Percentiles rank a stretch among this genome's conserved stretches.
These are phyloP conservation scores for Neodon shergylaensis DNA, from an alignment of 2,113 vertebrate species.

Conservation along the genomic window DNA sequence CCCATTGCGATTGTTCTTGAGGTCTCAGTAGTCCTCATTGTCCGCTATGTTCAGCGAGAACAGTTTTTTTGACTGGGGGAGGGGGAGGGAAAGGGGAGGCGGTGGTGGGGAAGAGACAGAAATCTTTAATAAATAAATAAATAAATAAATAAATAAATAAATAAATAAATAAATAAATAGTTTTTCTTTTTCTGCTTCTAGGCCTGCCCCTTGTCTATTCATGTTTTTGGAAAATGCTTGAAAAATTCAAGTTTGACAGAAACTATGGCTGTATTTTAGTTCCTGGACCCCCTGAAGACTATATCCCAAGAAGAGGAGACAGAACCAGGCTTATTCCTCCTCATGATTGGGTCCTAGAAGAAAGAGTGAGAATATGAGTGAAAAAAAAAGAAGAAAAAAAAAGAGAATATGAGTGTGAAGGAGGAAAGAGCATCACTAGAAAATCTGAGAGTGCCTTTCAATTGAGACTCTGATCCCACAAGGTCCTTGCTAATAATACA, in stretches of 20 bases:
- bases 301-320: neutral
- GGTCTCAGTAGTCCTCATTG: too few species aligned
- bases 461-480: neutral
- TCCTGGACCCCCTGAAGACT: neutral
- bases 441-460: neutral
- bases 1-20: too few species aligned
- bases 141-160: too few species aligned
- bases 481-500: neutral
- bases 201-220: neutral
- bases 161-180: too few species aligned
- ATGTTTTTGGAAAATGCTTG: neutral
- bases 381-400: too few species aligned
- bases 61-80: too few species aligned
- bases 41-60: too few species aligned
- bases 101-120: too few species aligned
- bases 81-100: too few species aligned
- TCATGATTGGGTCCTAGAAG: neutral
- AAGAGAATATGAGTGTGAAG: neutral
- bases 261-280: accelerated
- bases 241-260: neutral
- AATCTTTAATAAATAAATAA: too few species aligned
- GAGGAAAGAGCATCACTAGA: neutral
- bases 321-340: neutral
- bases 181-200: neutral
- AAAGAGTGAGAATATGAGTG: neutral